Conservation (phyloP, 2,797 vertebrate genomes). For the Selene dorsalis region DNA sequence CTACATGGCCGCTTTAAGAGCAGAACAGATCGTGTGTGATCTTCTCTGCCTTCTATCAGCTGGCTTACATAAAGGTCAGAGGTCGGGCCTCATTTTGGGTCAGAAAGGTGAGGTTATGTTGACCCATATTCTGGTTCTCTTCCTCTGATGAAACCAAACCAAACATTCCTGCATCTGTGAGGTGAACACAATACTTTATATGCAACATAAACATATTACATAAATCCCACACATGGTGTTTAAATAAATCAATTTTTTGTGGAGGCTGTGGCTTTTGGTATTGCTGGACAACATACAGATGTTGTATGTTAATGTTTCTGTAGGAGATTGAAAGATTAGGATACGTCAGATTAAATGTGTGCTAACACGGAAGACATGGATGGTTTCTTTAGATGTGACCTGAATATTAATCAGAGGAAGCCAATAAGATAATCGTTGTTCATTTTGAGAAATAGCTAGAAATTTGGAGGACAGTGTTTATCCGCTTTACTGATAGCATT, state of each 20-base stretch:
- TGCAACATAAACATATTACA: neutral
- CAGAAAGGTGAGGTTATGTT: conserved; percentile 49
- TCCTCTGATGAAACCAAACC: conserved; percentile 21
- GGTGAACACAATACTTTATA: neutral
- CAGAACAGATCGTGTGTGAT: conserved; percentile 32
- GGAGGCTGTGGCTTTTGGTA: neutral
- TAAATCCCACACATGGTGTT: neutral
- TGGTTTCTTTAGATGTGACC: neutral
- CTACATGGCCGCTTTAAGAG: conserved; percentile 13
- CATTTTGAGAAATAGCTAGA: too few species aligned
- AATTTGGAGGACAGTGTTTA: neutral
- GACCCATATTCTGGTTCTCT: conserved; percentile 33
- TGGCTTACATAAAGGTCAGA: conserved; percentile 47
- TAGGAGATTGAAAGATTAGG: neutral
- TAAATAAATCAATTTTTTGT: neutral
- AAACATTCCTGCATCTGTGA: neutral
- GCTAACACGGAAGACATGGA: too few species aligned
- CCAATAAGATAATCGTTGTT: neutral
- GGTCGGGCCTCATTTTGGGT: conserved; percentile 42
- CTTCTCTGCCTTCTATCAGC: conserved; percentile 53
- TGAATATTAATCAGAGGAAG: neutral
- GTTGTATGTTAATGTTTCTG: neutral
- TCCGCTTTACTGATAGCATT: neutral
- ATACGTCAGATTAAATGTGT: too few species aligned
- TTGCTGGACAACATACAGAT: neutral